A percentile compares a stretch with the other conserved stretches of the same genome.
Evolutionary conservation across 2,888 invertebrate genomes (phyloP).

Genomic region (Hecatera dysodea): DNA sequence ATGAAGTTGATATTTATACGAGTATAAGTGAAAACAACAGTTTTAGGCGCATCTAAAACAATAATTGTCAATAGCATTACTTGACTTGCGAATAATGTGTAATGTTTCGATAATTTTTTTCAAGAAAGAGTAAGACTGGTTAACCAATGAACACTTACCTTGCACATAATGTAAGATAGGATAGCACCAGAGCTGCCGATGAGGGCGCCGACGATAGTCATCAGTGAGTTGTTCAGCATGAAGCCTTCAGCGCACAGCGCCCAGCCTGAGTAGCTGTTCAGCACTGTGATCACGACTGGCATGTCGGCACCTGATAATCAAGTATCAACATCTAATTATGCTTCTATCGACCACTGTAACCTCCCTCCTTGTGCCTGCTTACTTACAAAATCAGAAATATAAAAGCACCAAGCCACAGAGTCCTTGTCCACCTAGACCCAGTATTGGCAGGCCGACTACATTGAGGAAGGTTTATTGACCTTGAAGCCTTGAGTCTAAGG

Average conservation of each 20-base stretch:
- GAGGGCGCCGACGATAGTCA: conserved; percentile 97
- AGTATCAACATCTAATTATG: neutral
- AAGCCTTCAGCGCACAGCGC: conserved; percentile 98
- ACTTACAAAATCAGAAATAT: too few species aligned
- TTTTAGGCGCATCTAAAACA: neutral
- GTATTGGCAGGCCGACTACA: too few species aligned
- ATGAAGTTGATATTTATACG: neutral
- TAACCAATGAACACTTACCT: conserved; percentile 88
- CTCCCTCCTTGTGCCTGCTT: too few species aligned
- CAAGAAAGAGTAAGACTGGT: too few species aligned
- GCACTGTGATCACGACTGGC: conserved; percentile 98
- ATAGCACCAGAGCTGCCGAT: conserved; percentile 98
- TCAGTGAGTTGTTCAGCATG: conserved; percentile 97
- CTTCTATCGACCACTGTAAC: neutral
- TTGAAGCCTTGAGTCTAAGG: too few species aligned
- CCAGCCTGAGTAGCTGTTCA: conserved; percentile 98
- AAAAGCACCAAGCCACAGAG: too few species aligned
- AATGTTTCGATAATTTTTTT: too few species aligned
- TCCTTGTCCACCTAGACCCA: too few species aligned
- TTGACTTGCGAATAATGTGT: too few species aligned
- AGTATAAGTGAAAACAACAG: neutral
- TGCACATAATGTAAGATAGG: conserved; percentile 98
- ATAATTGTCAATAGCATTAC: too few species aligned
- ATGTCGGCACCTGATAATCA: conserved; percentile 95
- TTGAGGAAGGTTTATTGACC: too few species aligned